Conservation (phyloP, 1,140 invertebrate genomes). For the Cataglyphis hispanica region DNA sequence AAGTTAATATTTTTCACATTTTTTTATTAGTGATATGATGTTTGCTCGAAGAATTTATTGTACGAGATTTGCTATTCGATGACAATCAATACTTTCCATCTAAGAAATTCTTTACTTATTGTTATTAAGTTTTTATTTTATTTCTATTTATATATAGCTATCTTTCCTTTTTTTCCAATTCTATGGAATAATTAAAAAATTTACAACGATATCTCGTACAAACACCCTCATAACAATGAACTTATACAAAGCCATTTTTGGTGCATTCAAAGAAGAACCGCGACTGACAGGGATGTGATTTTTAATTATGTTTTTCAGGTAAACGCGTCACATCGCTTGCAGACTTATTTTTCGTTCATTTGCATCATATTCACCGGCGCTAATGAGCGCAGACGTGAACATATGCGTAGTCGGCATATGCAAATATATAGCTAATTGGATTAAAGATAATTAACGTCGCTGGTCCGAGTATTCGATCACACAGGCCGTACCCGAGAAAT, state of each 20-base stretch:
- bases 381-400: slow-evolving; percentile 44
- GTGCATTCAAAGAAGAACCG: neutral
- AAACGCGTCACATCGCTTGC: slow-evolving; percentile 1
- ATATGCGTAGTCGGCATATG: slow-evolving; percentile 68
- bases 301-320: slow-evolving; percentile 51
- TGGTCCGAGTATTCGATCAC: slow-evolving; percentile 70
- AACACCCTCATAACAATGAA: neutral
- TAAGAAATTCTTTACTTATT: neutral
- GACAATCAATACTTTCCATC: neutral
- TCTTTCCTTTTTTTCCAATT: neutral
- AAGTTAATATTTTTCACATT: slow-evolving; percentile 52
- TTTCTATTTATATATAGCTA: neutral
- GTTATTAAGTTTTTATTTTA: neutral
- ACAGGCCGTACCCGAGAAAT: slow-evolving; percentile 55
- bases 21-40: slow-evolving; percentile 12
- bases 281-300: neutral
- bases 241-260: neutral
- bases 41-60: neutral
- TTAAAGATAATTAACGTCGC: slow-evolving; percentile 78
- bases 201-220: neutral
- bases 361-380: slow-evolving; percentile 44
- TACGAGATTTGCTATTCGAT: neutral
- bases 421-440: slow-evolving; percentile 72
- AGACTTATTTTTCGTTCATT: slow-evolving; percentile 51
- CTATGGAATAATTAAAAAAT: neutral